Base-by-base conservation (phyloP, 2,888 invertebrate genomes). In the Drosophila phalerata region DNA sequence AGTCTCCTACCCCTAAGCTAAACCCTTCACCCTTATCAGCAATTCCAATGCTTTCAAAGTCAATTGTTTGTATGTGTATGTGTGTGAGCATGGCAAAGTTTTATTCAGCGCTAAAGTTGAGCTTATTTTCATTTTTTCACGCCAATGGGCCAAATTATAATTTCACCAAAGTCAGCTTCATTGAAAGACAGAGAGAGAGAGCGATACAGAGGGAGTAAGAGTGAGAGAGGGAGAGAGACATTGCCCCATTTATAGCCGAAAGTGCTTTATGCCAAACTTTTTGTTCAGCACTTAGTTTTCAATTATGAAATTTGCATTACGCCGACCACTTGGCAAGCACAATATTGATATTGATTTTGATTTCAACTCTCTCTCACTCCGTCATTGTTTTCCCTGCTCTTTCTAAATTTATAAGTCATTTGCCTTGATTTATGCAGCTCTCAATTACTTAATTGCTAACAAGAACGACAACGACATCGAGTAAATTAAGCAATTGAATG, bases 261-360 rank as follows among this genome's bases (percentile, higher is more conserved):
- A 85, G 69, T 82, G 77, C 75, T 68, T 77, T 81, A 66, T 71
- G 69, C 49, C 60, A 69, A 85, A 79, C 74, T 81, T 85, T 80
- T 77, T 65, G 73, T 78, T 71, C 71, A 69, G 79, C 86, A 88
- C 85, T 85, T 85, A 85, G 83, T 85, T 85, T 85, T 85, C 85
- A 85, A 88, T 88, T 85, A 88, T 85, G 81, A 79, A 88, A 85
- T 85, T 85, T 88, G 83, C 88, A 75, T 83, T 83, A 69, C 66
- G 70, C 64, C 77, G 66, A 52, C 77, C 71, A 76, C 77, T 83
- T 60, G 73, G 65, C 72, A 72, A 77, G 69, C 67, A 77, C 82
- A 85, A 82, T 88, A 81, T 88, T 85, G 88, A 85, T 87, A 80
- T 87, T 85, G 85, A 88, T 85, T 85, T 77, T 80, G 79, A 81